Evolutionary conservation across 2,888 invertebrate genomes (phyloP), one percentile per base, ranked within the genome.

Genomic region (Horisme vitalbata): DNA sequence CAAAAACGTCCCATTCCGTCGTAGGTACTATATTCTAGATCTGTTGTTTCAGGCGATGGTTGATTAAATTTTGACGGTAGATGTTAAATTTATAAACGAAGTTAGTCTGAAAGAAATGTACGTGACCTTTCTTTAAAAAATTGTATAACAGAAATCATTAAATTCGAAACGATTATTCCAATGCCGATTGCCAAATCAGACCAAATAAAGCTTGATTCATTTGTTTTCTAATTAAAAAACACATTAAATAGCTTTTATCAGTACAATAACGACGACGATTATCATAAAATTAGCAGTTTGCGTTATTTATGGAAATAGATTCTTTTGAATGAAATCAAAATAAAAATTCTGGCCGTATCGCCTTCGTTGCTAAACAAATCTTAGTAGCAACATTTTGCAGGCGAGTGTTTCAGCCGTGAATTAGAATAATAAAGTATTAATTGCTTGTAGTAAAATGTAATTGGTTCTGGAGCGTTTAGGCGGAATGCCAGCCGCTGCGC

Each of bases 401-500:
- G 30, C 20, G 43, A 32, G 37, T 41, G 35, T 53, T 48, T 31
- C 37, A 41, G 50, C 56, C 51, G 52, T 61, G 61, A 62, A 69
- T 74, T 65, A 67, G 64, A 71, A 67, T 63, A 64, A 71, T 68
- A 63, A 65, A 64, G 62, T 71, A 71, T 69, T 71, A 75, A 75
- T 67, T 61, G 57, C 49, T 49, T 48, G 58, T 52, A 51, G 57
- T 67, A 66, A 64, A 63, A 55, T 57, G 64, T 63, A 64, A 70
- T 72, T 70, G 70, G 62, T 62, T 55, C 50, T 51, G 53, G 48
- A 49, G 59, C 57, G 65, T 63, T 59, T 61, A 61, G 75, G 79
- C 72, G 50, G 57, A 33, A 48, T 71, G 77, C 75, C 77, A 78
- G 69, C 57, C 55, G 57, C 41, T 58, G 57, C 44, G 52, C 37